Base-by-base conservation (phyloP, 2,113 vertebrate species). In the Colistium nudipinnis region DNA sequence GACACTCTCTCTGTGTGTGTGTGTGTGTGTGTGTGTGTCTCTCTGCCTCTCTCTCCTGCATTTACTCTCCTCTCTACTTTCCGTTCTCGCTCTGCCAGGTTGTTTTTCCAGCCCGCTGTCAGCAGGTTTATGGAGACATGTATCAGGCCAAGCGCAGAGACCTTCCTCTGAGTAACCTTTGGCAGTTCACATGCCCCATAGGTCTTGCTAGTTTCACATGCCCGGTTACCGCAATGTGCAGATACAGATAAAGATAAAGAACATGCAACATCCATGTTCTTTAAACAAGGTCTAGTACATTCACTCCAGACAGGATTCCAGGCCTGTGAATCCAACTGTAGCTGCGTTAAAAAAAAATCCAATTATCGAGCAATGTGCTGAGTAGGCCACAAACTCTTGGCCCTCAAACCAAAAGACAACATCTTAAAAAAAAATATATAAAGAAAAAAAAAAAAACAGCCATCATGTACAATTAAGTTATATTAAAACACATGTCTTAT, bases 31-130 rank as follows among this genome's bases (percentile, higher is more conserved):
- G n/a, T n/a, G n/a, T n/a, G n/a, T n/a, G n/a, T n/a, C 61, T 74
- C 70, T 31, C 64, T 76, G 62, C 44, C 49, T 55, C 56, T 65
- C 31, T 41, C 49, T 69, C 69, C 10, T 52, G 70, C 53, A 16
- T 80, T 66, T 80, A 24, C 70, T 80, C 61, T 61, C 70, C 56
- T 83, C 78, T 83, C 79, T 55, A 62, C 71, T 85, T 78, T 65
- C 55, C 44, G 24, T 53, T 83, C 78, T 66, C 53, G 19, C 5
- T 24, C 27, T 70, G 27, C 30, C 49, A 59, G 66, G 38, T 78
- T 74, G 65, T 78, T 86, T 89, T 80, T 83, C 68, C 77, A 76
- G 57, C 41, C 62, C 63, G 64, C 81, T 72, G 80, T 90, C 80
- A 81, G 55, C 45, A 38, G 62, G 30, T 75, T 74, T 77, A 74